Evolutionary conservation across 2,113 vertebrate genomes (phyloP).

Genomic region (Ctenomys sociabilis): DNA sequence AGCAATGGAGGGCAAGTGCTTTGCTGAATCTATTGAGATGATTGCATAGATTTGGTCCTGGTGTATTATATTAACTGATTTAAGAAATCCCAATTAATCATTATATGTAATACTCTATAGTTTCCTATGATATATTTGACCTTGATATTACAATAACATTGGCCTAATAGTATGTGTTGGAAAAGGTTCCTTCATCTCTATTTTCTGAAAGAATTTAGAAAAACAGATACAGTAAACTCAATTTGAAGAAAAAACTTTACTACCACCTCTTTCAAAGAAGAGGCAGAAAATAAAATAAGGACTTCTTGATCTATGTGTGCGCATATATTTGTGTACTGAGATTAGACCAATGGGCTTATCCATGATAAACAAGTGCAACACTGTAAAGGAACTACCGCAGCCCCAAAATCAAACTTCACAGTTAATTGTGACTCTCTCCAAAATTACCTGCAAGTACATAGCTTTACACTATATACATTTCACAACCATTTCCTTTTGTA

Average conservation of each 20-base stretch:
- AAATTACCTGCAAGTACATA: background rate
- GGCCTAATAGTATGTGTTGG: background rate
- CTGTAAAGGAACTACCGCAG: background rate
- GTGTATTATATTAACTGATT: background rate
- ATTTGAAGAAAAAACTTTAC: background rate
- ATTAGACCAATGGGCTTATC: background rate
- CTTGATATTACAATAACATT: background rate
- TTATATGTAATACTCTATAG: background rate
- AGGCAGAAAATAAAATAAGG: background rate
- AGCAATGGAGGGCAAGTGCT: background rate
- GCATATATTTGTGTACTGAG: background rate
- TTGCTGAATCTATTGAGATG: background rate
- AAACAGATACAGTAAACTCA: background rate
- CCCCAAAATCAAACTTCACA: background rate
- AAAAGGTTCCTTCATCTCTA: background rate
- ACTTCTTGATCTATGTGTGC: background rate
- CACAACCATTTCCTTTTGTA: background rate
- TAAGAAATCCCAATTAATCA: slow-evolving; percentile 2
- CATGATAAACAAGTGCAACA: background rate
- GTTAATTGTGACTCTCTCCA: background rate
- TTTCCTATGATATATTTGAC: background rate
- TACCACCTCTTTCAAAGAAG: background rate
- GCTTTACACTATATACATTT: background rate
- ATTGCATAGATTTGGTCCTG: background rate
- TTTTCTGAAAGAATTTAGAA: background rate